Evolutionary conservation across 2,888 invertebrate genomes (phyloP), one percentile per base, ranked within the genome.

Genomic region (Nysson spinosus): DNA sequence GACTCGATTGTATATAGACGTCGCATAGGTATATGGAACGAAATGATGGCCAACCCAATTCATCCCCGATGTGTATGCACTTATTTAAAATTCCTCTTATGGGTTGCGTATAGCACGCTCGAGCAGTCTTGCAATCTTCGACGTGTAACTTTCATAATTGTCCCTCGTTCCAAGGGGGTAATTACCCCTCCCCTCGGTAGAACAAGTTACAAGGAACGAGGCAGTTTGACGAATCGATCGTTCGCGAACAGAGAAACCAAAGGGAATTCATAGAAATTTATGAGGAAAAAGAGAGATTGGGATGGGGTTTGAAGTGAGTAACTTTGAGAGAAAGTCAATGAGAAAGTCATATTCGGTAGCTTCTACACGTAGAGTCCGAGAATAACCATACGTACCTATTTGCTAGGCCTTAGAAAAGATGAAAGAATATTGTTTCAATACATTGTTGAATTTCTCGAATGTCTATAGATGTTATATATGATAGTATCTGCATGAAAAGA

Each of bases 321-420:
- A 43, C 54, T 62, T 52, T 40, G 56, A 17, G 58, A 62, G 70
- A 75, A 76, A 75, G 76, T 75, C 65, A 76, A 73, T 51, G 70
- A 70, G 76, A 76, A 76, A 76, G 76, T 75, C 58, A 61, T 37
- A 60, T 67, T 73, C 76, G 69, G 49, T 76, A 75, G 75, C 51
- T 66, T 56, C 65, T 63, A 70, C 52, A 60, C 16, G 42, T 75
- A 70, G 64, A 61, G 56, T 56, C 72, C 72, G 72, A 72, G 58
- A 54, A 26, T 37, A 72, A 76, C 62, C 20, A 37, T 75, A 75
- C 76, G 83, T 83, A 83, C 80, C 79, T 81, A 77, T 79, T 75
- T 50, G 70, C 72, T 83, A 84, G 83, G 83, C 83, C 82, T 83
- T 84, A 81, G 83, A 69, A n/a, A n/a, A 43, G 34, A 57, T 28